A percentile compares a stretch with the other conserved stretches of the same genome.
These are phyloP conservation scores for Lydus trimaculatus DNA, from an alignment of 2,888 invertebrate species.

Conservation along the genomic window DNA sequence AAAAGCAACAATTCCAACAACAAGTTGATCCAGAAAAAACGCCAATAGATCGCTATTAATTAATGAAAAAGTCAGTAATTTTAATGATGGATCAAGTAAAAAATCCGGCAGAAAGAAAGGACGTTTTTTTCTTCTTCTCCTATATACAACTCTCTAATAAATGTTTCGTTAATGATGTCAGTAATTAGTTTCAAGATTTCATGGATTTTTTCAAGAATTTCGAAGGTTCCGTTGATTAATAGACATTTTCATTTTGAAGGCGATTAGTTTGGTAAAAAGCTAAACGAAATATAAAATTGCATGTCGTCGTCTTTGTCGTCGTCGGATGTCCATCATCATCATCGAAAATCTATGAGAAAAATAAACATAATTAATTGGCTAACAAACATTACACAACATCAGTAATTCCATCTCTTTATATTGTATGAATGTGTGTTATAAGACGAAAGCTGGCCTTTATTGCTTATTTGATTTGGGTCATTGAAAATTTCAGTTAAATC, in stretches of 20 bases:
- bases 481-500: conserved; percentile 18
- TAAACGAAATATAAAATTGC: not conserved
- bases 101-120: not conserved
- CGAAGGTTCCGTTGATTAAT: not conserved
- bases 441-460: conserved; percentile 32
- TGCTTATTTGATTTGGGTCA: conserved; percentile 28
- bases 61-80: not conserved
- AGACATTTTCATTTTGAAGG: not conserved
- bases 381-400: conserved; percentile 27
- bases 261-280: not conserved
- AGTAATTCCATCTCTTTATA: not conserved
- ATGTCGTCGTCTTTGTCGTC: not conserved
- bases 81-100: not conserved
- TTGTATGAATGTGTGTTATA: conserved; percentile 16
- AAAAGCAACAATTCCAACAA: not conserved
- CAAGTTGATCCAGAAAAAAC: not conserved
- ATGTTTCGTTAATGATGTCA: not conserved
- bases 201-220: not conserved
- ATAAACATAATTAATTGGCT: conserved; percentile 32
- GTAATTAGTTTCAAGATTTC: not conserved
- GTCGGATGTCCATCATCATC: not conserved
- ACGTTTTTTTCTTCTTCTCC: not conserved
- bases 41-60: not conserved
- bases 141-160: too few relatives aligned
- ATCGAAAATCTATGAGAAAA: conserved; percentile 14